Base-by-base conservation (phyloP, 2,888 invertebrate species). In the Diloba caeruleocephala region DNA sequence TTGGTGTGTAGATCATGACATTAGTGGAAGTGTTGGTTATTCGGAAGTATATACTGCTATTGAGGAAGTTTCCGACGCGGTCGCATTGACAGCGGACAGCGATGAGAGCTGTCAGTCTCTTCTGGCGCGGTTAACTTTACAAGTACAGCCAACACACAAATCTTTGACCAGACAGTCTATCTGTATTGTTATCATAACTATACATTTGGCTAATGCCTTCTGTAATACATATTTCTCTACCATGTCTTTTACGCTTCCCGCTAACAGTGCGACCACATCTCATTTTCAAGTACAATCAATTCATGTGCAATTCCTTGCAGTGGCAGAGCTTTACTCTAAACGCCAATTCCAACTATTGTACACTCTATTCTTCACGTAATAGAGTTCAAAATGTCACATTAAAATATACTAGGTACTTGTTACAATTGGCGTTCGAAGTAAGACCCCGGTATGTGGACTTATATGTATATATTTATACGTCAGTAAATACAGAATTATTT, bases 271-370 rank as follows among this genome's bases (percentile, higher is more conserved):
- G 36, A 44, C 25, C 51, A 9, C 23, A 44, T 28, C 33, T 9
- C 33, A 37, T 26, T n/a, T 46, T 38, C 49, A 66, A 42, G n/a
- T n/a, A 42, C 41, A 60, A 39, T 66, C 56, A 64, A 65, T 62
- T 67, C 61, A 42, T 57, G 61, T 53, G 62, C 70, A 74, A 71
- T 76, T 75, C 72, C 75, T 61, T 66, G 58, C 33, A 49, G 54
- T 60, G 43, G 6, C 14, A 37, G 14, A 36, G 38, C 31, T 17
- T 10, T 8, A 33, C 34, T 33, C 4, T 29, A 23, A 34, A 14
- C 36, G 31, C 17, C 33, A 37, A 41, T 19, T n/a, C 12, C 38
- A 39, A 39, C 21, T 28, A 59, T 31, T 41, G 44, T 41, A 21
- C 12, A 38, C 45, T 23, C 33, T 67, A 39, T 32, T 0, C 0